phyloP scores from a whole-genome alignment of 2,888 invertebrate genomes.

The Acleris cristana region DNA sequence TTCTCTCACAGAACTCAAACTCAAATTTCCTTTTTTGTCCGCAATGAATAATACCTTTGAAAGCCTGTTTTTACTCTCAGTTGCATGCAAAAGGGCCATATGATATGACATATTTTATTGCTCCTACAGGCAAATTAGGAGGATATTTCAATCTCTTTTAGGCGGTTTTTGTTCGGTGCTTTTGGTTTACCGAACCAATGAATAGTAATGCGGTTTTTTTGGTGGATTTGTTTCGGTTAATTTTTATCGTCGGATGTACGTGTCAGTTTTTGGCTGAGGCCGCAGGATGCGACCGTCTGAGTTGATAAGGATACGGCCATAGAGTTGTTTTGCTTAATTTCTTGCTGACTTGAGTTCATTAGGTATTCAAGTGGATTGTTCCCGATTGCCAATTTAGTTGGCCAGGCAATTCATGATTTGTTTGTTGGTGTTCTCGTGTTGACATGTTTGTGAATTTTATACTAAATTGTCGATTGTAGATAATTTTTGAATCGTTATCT shows the following conservation, averaged over 20 bases:
- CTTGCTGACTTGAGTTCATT: conserved; percentile 13
- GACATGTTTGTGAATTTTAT: too few relatives aligned
- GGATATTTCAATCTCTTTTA: conserved; percentile 78
- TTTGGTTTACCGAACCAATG: conserved; percentile 59
- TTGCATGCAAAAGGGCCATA: conserved; percentile 70
- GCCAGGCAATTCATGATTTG: not conserved
- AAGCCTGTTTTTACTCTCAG: conserved; percentile 73
- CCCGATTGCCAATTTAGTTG: conserved; percentile 20
- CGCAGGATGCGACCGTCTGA: conserved; percentile 35
- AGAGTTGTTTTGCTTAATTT: conserved; percentile 34
- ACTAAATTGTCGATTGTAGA: too few relatives aligned
- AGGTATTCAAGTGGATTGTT: conserved; percentile 22
- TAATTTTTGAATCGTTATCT: too few relatives aligned
- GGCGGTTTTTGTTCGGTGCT: conserved; percentile 53
- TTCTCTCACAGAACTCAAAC: conserved; percentile 66
- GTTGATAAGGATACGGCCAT: conserved; percentile 33
- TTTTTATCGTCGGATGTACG: conserved; percentile 49
- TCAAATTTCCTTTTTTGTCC: conserved; percentile 57
- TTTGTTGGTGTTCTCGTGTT: not conserved
- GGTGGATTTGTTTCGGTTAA: conserved; percentile 35
- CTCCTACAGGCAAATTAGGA: conserved; percentile 77
- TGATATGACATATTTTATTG: conserved; percentile 82
- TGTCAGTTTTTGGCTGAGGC: conserved; percentile 50
- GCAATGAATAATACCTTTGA: conserved; percentile 70
- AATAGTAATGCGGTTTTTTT: conserved; percentile 57